phyloP scores from a whole-genome alignment of 2,113 vertebrate species.

The Varanus komodoensis region DNA sequence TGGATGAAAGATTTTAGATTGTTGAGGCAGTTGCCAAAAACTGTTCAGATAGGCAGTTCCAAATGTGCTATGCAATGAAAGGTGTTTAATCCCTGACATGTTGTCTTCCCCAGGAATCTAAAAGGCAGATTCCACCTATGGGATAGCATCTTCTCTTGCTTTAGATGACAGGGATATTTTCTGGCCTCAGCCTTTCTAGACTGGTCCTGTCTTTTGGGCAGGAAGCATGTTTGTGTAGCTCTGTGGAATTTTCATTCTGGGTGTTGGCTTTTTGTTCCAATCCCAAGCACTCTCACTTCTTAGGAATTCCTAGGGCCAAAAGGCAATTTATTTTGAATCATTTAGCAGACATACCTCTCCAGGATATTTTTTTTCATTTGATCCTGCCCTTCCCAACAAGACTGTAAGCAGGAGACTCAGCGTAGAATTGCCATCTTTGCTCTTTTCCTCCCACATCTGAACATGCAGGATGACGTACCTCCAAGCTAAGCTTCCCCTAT shows the following conservation, averaged over 20 bases:
- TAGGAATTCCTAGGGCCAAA: no score
- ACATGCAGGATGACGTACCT: neutral
- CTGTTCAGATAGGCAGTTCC: neutral
- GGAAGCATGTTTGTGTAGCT: neutral
- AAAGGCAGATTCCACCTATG: neutral
- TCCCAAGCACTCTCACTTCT: neutral
- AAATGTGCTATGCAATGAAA: neutral
- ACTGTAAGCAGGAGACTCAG: neutral
- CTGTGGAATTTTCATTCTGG: neutral
- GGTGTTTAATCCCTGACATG: conserved; percentile 41
- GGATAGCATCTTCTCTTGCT: neutral
- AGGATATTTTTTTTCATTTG: neutral
- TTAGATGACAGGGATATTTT: neutral
- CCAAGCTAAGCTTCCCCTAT: neutral
- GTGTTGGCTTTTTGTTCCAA: neutral
- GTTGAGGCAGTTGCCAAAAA: conserved; percentile 33
- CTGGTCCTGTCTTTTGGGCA: neutral
- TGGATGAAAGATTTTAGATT: conserved; percentile 38
- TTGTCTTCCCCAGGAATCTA: conserved; percentile 26
- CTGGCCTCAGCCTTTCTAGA: neutral
- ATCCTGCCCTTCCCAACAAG: no score
- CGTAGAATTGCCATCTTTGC: no score
- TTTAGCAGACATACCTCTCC: neutral
- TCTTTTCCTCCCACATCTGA: neutral
- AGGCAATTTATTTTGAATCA: neutral